These are phyloP conservation scores for Pteronura brasiliensis DNA, from an alignment of 2,113 vertebrate species.

Conservation along the genomic window DNA sequence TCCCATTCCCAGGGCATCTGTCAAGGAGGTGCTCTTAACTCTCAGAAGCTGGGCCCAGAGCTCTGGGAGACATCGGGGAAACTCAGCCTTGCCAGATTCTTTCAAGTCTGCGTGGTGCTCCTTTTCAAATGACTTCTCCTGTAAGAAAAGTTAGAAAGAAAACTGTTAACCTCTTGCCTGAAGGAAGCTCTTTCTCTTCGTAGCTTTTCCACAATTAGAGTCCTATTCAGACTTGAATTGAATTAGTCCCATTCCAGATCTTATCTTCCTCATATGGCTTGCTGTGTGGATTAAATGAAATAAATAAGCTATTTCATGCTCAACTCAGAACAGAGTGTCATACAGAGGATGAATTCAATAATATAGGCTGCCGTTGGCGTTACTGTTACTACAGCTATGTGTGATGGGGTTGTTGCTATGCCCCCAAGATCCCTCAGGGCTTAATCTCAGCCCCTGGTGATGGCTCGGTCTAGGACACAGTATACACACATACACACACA, in stretches of 20 bases:
- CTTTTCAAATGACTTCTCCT: not conserved
- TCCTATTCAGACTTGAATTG: slow-evolving; percentile 31
- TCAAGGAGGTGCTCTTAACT: not conserved
- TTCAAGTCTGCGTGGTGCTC: not conserved
- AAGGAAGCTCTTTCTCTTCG: not conserved
- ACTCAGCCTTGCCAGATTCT: not conserved
- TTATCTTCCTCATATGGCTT: not conserved
- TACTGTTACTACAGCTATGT: rapidly evolving
- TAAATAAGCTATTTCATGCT: not conserved
- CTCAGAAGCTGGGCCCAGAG: not conserved
- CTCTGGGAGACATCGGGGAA: not conserved
- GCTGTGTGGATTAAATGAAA: not conserved
- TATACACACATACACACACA: not conserved
- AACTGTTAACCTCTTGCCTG: not conserved
- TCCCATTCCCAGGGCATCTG: not conserved
- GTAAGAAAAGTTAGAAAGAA: not conserved
- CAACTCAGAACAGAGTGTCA: not conserved
- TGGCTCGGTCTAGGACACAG: not conserved
- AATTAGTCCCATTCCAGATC: not conserved
- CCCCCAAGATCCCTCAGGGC: not conserved
- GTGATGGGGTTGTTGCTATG: not conserved
- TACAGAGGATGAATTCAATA: not conserved
- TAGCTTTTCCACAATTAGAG: slow-evolving; percentile 45
- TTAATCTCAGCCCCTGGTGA: not conserved
- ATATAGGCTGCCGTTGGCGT: not conserved